Base-by-base conservation (phyloP, 2,888 invertebrate species). In the Sycophila texana region DNA sequence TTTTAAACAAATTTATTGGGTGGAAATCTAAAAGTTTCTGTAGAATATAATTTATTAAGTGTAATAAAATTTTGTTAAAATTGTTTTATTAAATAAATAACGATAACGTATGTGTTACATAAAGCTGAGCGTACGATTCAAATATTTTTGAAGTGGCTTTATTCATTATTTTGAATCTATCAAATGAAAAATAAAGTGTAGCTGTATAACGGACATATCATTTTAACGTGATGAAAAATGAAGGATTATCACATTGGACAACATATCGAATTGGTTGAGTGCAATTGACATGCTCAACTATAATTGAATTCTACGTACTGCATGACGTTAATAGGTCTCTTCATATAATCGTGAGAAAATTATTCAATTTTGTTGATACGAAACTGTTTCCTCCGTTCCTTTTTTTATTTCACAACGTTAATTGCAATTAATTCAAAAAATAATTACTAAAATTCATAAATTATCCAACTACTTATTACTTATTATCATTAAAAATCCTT, bases 331-430 rank as follows among this genome's bases (percentile, higher is more conserved):
- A 72, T 51, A 18, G 12, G 26, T 26, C 26, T 49, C 22, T 65
- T 22, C 30, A 57, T 30, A 26, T 26, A 26, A 20, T 12, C 7
- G n/a, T n/a, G 20, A 13, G 16, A 14, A 18, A 39, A 47, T 57
- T 30, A 70, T 70, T 71, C 49, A 60, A n/a, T 60, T 71, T 71
- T 18, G 30, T 18, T n/a, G 18, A 71, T 57, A 22, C 60, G 16
- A 58, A 58, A 71, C 47, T 60, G 26, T 71, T 60, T 12, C 49
- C n/a, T 58, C 47, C 20, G 26, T 3, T 18, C 39, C 39, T 63
- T 16, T 61, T 30, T 30, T 39, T 39, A 39, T 39, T 39, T 39
- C 39, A 10, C 7, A 39, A 12, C 7, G 26, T 4, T 16, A 16
- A 30, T 26, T 30, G 61, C 1, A 5, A 3, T 7, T 39, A 1